A percentile compares a stretch with the other conserved stretches of the same genome.
Evolutionary conservation across 1,140 invertebrate species (phyloP).

Genomic region (Papilio polytes): DNA sequence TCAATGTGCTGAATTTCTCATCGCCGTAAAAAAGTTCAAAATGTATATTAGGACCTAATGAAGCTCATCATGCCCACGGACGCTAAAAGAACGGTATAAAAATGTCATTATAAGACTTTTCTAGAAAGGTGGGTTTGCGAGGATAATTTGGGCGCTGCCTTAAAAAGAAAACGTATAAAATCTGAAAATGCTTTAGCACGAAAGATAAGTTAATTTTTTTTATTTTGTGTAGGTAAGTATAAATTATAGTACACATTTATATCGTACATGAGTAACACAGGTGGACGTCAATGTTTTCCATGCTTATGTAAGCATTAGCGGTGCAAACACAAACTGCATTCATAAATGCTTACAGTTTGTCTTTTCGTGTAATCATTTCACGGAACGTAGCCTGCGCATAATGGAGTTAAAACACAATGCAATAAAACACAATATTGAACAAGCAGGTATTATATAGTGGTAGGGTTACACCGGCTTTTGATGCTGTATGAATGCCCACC

Average conservation of each 20-base stretch:
- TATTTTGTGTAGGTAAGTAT: not conserved
- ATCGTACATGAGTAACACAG: constrained; percentile 2
- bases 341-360: constrained; percentile 26
- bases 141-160: constrained; percentile 6
- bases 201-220: not conserved
- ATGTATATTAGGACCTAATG: constrained; percentile 39
- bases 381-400: constrained; percentile 14
- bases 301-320: constrained; percentile 7
- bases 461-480: constrained; percentile 4
- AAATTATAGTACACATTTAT: not conserved
- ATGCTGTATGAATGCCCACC: not conserved
- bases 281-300: constrained; percentile 16
- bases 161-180: constrained; percentile 8
- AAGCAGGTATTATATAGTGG: constrained; percentile 1
- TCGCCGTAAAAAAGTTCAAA: constrained; percentile 35
- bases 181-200: not conserved
- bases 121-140: constrained; percentile 27
- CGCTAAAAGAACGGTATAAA: constrained; percentile 36
- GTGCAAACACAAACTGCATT: constrained; percentile 25
- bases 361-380: constrained; percentile 24
- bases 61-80: constrained; percentile 31
- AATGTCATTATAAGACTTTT: constrained; percentile 36
- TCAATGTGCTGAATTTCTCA: constrained; percentile 37
- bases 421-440: constrained; percentile 25
- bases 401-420: constrained; percentile 25